Evolutionary conservation across 2,888 invertebrate species (phyloP).

Genomic region (Lamellibrachia columna): DNA sequence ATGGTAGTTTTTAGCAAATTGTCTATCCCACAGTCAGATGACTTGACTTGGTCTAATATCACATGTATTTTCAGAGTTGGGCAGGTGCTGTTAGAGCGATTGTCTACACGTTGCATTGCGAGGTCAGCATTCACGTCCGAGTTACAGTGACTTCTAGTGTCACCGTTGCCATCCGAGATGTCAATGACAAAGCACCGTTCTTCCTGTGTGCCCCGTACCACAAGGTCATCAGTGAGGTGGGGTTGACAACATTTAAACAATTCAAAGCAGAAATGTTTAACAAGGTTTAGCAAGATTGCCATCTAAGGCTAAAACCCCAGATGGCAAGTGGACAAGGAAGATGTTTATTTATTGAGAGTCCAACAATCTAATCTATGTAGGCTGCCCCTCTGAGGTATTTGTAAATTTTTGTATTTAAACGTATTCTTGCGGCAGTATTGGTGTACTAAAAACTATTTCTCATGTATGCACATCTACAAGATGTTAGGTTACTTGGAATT

Average conservation of each 20-base stretch:
- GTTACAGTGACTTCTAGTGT: slow-evolving; percentile 31
- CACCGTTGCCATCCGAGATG: slow-evolving; percentile 32
- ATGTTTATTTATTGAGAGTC: too few relatives aligned
- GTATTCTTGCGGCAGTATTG: too few relatives aligned
- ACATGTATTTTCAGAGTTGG: not conserved
- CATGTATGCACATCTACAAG: too few relatives aligned
- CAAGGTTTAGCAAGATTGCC: too few relatives aligned
- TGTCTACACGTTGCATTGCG: not conserved
- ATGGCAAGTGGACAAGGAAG: too few relatives aligned
- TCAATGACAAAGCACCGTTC: slow-evolving; percentile 36
- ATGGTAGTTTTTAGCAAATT: not conserved
- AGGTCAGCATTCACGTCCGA: not conserved
- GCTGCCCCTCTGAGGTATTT: too few relatives aligned
- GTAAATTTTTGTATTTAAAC: too few relatives aligned
- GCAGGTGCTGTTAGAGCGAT: not conserved
- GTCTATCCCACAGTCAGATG: not conserved
- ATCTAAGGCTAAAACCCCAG: too few relatives aligned
- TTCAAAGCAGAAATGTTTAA: not conserved
- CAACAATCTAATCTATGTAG: too few relatives aligned
- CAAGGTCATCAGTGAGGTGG: slow-evolving; percentile 34
- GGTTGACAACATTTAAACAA: not conserved
- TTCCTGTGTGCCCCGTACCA: slow-evolving; percentile 38
- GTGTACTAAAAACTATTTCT: too few relatives aligned
- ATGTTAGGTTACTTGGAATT: too few relatives aligned
- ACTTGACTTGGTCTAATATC: not conserved